Base-by-base conservation (phyloP, 2,797 vertebrate genomes). In the Anguilla obscura region DNA sequence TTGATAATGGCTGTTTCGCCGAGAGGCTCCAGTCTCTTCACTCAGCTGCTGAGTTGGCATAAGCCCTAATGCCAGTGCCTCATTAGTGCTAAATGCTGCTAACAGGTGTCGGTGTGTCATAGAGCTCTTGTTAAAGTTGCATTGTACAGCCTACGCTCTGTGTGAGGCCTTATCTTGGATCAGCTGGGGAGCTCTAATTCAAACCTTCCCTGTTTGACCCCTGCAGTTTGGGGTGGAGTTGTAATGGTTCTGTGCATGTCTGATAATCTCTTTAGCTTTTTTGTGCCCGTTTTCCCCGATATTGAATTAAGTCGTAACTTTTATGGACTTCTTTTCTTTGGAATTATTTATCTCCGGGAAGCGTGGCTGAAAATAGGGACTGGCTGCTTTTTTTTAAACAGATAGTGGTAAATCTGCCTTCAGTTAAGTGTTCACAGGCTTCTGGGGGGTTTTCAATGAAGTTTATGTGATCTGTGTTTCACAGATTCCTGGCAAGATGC, bases 391-490 rank as follows among this genome's bases (percentile, higher is more conserved):
- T 88, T 52, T 27, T 0, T 40, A 84, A 88, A 74, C 80, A 40
- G 16, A 80, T 63, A 85, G 52, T 36, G 54, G 86, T 84, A 63
- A 69, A 48, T 88, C 85, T 89, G 69, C 74, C 79, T 48, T 84
- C 86, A 14, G 36, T 80, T 86, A 69, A 90, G 85, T 80, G 66
- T 85, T 18, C 24, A 36, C 58, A 60, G 86, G 88, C 21, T 24
- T 87, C 54, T 36, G 18, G 74, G 63, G 85, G 87, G 63, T 89
- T 89, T 87, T 52, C 86, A 85, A 87, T 87, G 36, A 88, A 89
- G 87, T 48, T 56, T 85, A 84, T 82, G 58, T 48, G 18, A 88
- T 86, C 79, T 79, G 86, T 86, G 76, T 85, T 50, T 80, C 74
- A 58, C 84, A 24, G 84, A 82, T 50, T 85, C 84, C 87, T 88